Conservation (phyloP, 2,888 invertebrate genomes). For the Flexamia atlantica region DNA sequence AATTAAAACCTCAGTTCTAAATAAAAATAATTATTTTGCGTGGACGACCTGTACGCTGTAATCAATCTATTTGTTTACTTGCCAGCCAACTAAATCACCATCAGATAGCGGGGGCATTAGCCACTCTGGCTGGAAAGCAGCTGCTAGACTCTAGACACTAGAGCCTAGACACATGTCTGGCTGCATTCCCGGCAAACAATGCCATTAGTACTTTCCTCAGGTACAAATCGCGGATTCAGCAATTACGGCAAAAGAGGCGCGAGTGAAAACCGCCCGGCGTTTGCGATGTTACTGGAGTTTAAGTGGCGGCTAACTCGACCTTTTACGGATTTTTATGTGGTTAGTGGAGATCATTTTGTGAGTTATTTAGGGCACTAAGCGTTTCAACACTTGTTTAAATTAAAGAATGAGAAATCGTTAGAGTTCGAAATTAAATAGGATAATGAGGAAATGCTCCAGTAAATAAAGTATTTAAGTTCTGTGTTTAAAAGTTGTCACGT, state of each 20-base stretch:
- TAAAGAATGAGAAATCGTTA: too few relatives aligned
- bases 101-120: not conserved
- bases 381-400: too few relatives aligned
- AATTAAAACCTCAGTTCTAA: too few relatives aligned
- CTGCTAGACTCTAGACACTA: too few relatives aligned
- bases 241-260: not conserved
- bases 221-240: not conserved
- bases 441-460: too few relatives aligned
- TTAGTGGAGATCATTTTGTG: too few relatives aligned
- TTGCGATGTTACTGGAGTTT: not conserved
- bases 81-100: not conserved
- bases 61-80: not conserved
- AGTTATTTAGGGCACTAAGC: too few relatives aligned
- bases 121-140: not conserved
- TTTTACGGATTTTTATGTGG: not conserved
- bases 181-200: slow-evolving; percentile 14
- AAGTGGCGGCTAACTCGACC: not conserved
- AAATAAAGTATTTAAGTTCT: too few relatives aligned
- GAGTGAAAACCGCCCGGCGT: not conserved
- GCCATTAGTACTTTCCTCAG: slow-evolving; percentile 24
- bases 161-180: slow-evolving; percentile 29
- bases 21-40: too few relatives aligned
- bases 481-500: too few relatives aligned
- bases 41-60: too few relatives aligned
- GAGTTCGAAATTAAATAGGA: too few relatives aligned